These are phyloP conservation scores for Sylvia atricapilla DNA, from an alignment of 2,113 vertebrate species.

Conservation along the genomic window DNA sequence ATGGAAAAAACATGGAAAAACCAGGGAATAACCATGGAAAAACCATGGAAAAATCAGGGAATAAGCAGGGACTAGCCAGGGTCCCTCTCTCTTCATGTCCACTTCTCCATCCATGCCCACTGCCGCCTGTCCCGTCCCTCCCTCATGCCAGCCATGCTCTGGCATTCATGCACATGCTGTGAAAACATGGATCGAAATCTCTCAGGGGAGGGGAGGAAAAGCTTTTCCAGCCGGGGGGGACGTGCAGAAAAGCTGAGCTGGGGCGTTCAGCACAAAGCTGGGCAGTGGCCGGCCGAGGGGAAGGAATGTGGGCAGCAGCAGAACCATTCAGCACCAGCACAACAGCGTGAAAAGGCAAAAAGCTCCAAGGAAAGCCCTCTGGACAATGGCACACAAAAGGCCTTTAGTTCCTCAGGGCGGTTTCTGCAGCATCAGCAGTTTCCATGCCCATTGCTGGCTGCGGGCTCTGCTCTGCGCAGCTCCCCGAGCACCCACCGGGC, in stretches of 20 bases:
- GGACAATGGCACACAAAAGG: slow-evolving; percentile 44
- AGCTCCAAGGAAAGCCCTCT: slow-evolving; percentile 52
- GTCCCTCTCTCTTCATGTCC: background rate
- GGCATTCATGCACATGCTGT: slow-evolving; percentile 12
- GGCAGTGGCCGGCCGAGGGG: slow-evolving; percentile 1
- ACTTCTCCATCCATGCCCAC: background rate
- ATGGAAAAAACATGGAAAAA: no score
- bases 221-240: background rate
- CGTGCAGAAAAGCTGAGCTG: slow-evolving; percentile 62
- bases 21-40: no score
- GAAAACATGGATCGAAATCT: slow-evolving; percentile 13
- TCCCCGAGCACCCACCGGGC: background rate
- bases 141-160: background rate
- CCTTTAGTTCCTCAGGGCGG: slow-evolving; percentile 24
- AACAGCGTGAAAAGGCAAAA: slow-evolving; percentile 47
- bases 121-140: background rate
- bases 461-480: background rate
- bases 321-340: slow-evolving; percentile 41
- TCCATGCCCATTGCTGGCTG: background rate
- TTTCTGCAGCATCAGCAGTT: slow-evolving; percentile 41
- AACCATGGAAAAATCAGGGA: no score
- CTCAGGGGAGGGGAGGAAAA: background rate
- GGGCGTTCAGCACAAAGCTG: slow-evolving; percentile 51
- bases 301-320: slow-evolving; percentile 69
- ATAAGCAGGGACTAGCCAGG: background rate